Evolutionary conservation across 2,888 invertebrate species (phyloP).

Genomic region (Troilus luridus): DNA sequence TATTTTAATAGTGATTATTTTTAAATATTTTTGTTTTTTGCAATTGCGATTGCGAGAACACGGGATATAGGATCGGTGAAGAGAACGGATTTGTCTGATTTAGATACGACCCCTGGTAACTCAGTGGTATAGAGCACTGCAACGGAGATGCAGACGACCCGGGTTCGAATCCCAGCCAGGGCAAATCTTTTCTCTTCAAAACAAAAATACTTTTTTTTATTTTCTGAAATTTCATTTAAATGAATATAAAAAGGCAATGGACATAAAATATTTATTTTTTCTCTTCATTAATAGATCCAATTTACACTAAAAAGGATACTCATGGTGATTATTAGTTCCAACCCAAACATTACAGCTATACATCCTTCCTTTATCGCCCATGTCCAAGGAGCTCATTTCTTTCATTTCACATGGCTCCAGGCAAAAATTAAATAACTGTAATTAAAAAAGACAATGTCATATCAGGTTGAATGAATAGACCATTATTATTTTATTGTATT

Average conservation of each 20-base stretch:
- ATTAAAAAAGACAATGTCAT: not conserved
- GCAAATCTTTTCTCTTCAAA: too few species aligned
- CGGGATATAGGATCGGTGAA: too few species aligned
- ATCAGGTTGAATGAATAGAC: not conserved
- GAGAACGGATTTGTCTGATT: too few species aligned
- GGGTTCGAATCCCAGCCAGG: too few species aligned
- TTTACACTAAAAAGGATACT: conserved; percentile 75
- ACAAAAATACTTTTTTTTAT: not conserved
- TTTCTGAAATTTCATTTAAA: not conserved
- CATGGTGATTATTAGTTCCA: conserved; percentile 77
- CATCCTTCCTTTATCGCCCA: conserved; percentile 76
- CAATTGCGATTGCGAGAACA: too few species aligned
- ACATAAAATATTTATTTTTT: conserved; percentile 8
- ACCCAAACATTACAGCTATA: conserved; percentile 75
- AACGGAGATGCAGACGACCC: too few species aligned
- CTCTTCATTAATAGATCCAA: not conserved
- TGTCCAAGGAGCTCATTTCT: conserved; percentile 73
- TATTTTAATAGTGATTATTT: too few species aligned
- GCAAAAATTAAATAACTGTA: conserved; percentile 74
- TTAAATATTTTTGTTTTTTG: too few species aligned
- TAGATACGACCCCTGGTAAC: too few species aligned
- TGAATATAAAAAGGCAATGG: not conserved
- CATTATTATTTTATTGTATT: not conserved
- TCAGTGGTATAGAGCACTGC: too few species aligned
- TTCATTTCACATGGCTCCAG: conserved; percentile 73